Evolutionary conservation across 2,888 invertebrate species (phyloP).

Genomic region (Tetheella fluctuosa): DNA sequence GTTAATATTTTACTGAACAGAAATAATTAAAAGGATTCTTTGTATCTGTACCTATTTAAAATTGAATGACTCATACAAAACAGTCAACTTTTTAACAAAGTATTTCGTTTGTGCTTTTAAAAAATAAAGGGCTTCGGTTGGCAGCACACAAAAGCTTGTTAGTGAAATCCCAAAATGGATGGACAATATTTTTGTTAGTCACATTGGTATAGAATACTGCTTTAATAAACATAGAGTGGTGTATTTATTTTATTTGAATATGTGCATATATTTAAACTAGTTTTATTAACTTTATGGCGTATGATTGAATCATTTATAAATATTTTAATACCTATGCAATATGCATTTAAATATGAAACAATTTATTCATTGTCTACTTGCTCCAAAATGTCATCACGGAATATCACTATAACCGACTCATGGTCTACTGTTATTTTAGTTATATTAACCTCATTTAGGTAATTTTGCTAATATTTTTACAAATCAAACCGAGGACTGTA

Average conservation of each 20-base stretch:
- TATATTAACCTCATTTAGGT: no score
- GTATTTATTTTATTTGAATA: background rate
- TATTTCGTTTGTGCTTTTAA: background rate
- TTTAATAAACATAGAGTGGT: background rate
- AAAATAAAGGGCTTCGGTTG: conserved; percentile 2
- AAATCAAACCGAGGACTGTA: no score
- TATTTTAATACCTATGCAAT: no score
- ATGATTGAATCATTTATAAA: background rate
- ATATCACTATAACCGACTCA: no score
- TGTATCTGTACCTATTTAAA: background rate
- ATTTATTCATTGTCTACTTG: no score
- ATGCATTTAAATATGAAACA: no score
- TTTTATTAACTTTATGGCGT: background rate
- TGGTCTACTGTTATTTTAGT: no score
- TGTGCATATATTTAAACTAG: background rate
- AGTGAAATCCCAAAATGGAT: conserved; percentile 13
- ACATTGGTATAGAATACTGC: background rate
- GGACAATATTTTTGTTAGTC: conserved; percentile 13
- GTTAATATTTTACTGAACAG: background rate
- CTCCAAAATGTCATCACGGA: no score
- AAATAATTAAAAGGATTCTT: background rate
- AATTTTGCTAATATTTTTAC: no score
- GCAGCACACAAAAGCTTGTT: conserved; percentile 5
- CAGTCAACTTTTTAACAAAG: conserved; percentile 16
- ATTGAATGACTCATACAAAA: conserved; percentile 25